phyloP scores from a whole-genome alignment of 2,888 invertebrate species.

The Phymatocera aterrima region DNA sequence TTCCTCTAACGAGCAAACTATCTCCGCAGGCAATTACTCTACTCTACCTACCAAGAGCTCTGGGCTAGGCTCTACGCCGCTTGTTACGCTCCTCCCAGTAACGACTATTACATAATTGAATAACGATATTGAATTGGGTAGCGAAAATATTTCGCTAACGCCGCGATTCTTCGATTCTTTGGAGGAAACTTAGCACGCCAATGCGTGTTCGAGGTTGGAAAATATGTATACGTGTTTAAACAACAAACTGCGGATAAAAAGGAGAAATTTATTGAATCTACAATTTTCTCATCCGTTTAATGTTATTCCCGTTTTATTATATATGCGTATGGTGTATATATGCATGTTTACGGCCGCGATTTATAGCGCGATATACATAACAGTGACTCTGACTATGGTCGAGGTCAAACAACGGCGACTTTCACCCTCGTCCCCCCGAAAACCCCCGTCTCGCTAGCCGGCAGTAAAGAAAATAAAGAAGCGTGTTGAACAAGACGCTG shows the following conservation, averaged over 20 bases:
- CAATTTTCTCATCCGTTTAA: background rate
- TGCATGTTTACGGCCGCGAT: background rate
- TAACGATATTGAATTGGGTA: too few species aligned
- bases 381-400: background rate
- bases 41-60: too few species aligned
- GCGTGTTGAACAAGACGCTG: background rate
- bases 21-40: too few species aligned
- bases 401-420: background rate
- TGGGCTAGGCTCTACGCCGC: too few species aligned
- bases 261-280: background rate
- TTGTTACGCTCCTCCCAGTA: too few species aligned
- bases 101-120: too few species aligned
- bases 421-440: background rate
- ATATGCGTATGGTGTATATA: background rate
- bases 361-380: background rate
- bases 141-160: too few species aligned
- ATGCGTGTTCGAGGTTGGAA: too few species aligned
- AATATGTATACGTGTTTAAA: too few species aligned
- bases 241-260: background rate
- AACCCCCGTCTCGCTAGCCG: background rate
- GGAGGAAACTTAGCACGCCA: too few species aligned
- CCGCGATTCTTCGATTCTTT: too few species aligned
- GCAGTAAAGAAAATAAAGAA: background rate
- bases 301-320: background rate
- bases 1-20: background rate